phyloP scores from a whole-genome alignment of 2,888 invertebrate genomes.

The Glyphotaelius pellucidus region DNA sequence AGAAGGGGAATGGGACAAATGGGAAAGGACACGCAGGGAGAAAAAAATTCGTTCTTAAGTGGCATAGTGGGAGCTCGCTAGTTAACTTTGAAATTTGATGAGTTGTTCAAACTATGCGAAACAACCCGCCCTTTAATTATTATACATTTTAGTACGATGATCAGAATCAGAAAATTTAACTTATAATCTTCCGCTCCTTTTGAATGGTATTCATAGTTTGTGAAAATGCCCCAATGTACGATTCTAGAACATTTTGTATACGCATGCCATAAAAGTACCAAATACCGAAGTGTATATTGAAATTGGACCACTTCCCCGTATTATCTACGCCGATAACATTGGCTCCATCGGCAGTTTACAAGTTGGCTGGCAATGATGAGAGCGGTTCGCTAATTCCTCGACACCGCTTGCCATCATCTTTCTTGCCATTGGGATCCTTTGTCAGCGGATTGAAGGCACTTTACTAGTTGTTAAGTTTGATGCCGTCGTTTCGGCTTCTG shows the following conservation, averaged over 20 bases:
- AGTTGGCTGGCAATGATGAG: slow-evolving; percentile 18
- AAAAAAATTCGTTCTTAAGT: no score
- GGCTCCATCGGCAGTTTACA: background rate
- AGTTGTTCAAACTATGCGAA: no score
- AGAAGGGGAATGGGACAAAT: no score
- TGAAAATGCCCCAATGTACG: background rate
- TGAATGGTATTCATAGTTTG: no score
- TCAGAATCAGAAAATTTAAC: no score
- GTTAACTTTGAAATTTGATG: no score
- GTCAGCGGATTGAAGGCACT: slow-evolving; percentile 51
- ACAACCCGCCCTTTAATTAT: no score
- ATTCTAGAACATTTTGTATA: background rate
- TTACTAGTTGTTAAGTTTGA: slow-evolving; percentile 53
- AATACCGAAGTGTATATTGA: background rate
- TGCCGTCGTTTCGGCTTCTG: slow-evolving; percentile 34
- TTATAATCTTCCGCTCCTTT: no score
- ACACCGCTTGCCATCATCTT: slow-evolving; percentile 31
- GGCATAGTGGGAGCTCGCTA: no score
- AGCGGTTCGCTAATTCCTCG: slow-evolving; percentile 26
- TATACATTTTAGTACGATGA: no score
- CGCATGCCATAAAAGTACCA: background rate
- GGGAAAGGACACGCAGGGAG: no score
- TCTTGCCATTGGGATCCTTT: slow-evolving; percentile 49
- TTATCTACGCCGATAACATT: background rate
- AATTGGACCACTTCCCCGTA: background rate